Conservation (phyloP, 2,113 vertebrate genomes). For the Ailurus styani region DNA sequence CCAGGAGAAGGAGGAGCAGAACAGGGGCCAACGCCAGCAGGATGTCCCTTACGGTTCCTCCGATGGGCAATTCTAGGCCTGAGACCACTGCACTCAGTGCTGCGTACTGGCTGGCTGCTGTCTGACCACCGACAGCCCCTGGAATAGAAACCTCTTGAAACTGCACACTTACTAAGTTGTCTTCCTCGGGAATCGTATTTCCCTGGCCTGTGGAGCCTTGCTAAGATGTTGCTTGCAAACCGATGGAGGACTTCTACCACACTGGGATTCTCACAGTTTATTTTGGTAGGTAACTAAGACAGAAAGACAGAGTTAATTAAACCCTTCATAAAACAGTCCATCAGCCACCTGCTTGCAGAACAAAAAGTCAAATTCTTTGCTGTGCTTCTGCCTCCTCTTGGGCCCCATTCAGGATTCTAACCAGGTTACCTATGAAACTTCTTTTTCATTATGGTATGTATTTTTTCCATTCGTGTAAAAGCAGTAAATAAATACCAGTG, state of each 20-base stretch:
- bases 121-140: background rate
- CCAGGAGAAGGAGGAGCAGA: background rate
- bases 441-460: background rate
- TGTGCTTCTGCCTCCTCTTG: background rate
- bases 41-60: background rate
- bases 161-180: background rate
- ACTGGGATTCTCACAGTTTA: constrained; percentile 28
- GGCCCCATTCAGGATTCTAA: background rate
- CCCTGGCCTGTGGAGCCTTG: background rate
- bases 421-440: constrained; percentile 10
- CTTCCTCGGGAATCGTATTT: background rate
- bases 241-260: background rate
- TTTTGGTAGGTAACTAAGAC: constrained; percentile 60
- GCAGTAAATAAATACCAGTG: constrained; percentile 35
- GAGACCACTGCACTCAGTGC: background rate
- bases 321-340: constrained; percentile 19
- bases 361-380: background rate
- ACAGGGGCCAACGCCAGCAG: background rate
- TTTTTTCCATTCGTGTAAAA: constrained; percentile 37
- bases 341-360: constrained; percentile 36
- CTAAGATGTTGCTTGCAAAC: background rate
- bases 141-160: background rate
- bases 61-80: background rate
- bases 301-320: constrained; percentile 61
- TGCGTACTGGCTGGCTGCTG: background rate